Evolutionary conservation across 2,888 invertebrate species (phyloP).

Genomic region (Chaetogeoica ovagalla): DNA sequence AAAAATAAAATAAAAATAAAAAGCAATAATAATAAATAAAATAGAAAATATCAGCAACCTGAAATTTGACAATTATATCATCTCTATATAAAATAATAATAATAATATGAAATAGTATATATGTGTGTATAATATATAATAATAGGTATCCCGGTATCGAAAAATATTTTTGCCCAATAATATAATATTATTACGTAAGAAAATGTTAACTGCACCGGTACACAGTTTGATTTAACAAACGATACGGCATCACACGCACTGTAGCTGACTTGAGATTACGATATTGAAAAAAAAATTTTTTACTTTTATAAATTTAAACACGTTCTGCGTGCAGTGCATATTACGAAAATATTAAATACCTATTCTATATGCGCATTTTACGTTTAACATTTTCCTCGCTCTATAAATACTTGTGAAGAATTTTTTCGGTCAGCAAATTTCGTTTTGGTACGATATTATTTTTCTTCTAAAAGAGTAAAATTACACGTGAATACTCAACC

Average conservation of each 20-base stretch:
- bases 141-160: background rate
- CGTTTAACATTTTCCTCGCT: too few species aligned
- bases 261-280: background rate
- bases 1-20: background rate
- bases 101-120: too few species aligned
- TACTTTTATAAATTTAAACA: background rate
- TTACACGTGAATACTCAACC: too few species aligned
- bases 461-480: too few species aligned
- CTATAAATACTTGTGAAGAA: too few species aligned
- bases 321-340: background rate
- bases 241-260: background rate
- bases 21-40: background rate
- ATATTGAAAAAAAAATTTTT: background rate
- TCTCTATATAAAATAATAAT: background rate
- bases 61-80: background rate
- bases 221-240: background rate
- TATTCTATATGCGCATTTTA: too few species aligned
- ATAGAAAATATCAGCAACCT: background rate
- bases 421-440: too few species aligned
- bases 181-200: background rate
- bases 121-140: too few species aligned
- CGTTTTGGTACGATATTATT: too few species aligned
- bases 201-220: background rate
- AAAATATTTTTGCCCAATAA: background rate
- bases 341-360: background rate